Conservation (phyloP, 2,113 vertebrate species). For the Barbus barbus region DNA sequence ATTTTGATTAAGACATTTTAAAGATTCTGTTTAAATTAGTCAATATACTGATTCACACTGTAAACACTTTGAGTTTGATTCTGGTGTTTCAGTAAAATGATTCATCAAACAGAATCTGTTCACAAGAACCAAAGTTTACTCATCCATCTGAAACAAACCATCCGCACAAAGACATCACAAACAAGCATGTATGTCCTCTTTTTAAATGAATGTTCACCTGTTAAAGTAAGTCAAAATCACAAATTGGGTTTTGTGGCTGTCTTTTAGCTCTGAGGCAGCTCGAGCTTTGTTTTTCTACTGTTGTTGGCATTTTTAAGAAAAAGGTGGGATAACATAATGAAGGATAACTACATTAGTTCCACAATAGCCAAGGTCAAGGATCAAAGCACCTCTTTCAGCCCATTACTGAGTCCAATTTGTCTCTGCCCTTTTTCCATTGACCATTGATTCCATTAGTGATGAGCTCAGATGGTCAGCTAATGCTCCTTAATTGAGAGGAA, state of each 20-base stretch:
- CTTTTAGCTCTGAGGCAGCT: neutral
- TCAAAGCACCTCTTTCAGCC: neutral
- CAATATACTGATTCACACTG: too few relatives aligned
- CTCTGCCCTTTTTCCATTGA: neutral
- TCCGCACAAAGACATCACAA: neutral
- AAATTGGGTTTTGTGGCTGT: too few relatives aligned
- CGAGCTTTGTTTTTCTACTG: neutral
- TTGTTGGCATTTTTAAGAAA: neutral
- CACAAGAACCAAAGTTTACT: neutral
- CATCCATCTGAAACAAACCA: neutral
- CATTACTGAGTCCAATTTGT: conserved; percentile 11
- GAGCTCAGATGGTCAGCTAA: neutral
- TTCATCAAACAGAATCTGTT: too few relatives aligned
- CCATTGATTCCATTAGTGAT: conserved; percentile 28
- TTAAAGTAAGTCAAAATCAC: too few relatives aligned
- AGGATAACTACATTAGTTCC: conserved; percentile 19
- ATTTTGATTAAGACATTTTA: too few relatives aligned
- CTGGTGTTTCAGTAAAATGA: too few relatives aligned
- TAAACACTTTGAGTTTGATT: too few relatives aligned
- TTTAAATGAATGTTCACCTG: neutral
- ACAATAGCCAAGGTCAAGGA: conserved; percentile 13
- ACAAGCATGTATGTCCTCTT: neutral
- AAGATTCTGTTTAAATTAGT: too few relatives aligned
- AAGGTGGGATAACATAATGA: conserved; percentile 1
- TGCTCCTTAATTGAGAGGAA: neutral